These are phyloP conservation scores for Halichoeres trimaculatus DNA, from an alignment of 2,113 vertebrate genomes.

Conservation along the genomic window DNA sequence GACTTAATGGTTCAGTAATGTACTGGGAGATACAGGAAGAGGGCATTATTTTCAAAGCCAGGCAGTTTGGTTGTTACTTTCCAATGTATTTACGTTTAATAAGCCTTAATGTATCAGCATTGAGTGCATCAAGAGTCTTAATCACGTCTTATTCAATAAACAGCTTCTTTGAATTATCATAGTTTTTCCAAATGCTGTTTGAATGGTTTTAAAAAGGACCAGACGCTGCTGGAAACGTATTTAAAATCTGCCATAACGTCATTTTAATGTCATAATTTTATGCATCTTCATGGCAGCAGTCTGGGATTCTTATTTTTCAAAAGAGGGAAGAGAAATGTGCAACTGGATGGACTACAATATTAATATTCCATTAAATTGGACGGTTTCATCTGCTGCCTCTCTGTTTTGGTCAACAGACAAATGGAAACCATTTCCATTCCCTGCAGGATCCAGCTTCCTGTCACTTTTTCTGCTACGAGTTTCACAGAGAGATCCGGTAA, in stretches of 20 bases:
- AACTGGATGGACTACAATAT: not conserved
- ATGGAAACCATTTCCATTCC: conserved; percentile 14
- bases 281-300: conserved; percentile 7
- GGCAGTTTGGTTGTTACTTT: not conserved
- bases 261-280: conserved; percentile 8
- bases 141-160: not conserved
- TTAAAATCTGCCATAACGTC: not conserved
- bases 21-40: not conserved
- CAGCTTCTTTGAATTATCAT: not conserved
- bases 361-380: conserved; percentile 12
- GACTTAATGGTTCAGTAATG: not conserved
- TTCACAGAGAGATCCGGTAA: conserved; percentile 36
- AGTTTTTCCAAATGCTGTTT: not conserved
- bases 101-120: not conserved
- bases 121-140: not conserved
- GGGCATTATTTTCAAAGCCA: not conserved
- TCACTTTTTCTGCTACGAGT: conserved; percentile 5
- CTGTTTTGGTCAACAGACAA: not conserved
- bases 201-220: not conserved
- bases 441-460: conserved; percentile 15
- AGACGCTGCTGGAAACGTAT: not conserved
- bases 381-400: conserved; percentile 7
- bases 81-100: not conserved
- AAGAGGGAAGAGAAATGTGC: not conserved
- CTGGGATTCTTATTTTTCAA: not conserved